phyloP scores from a whole-genome alignment of 2,888 invertebrate species.

The Capitulum mitella region DNA sequence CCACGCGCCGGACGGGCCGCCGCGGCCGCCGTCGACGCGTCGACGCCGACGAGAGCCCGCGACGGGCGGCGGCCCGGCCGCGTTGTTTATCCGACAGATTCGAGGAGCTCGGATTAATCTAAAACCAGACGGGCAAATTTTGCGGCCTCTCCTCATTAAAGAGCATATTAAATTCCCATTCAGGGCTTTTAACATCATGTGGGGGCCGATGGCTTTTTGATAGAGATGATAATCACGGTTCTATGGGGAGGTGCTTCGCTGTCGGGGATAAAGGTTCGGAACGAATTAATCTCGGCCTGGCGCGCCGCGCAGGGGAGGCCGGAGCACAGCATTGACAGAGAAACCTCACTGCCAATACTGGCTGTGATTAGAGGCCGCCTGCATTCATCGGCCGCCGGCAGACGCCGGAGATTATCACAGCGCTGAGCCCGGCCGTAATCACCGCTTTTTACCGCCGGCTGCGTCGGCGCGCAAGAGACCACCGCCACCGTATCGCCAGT shows the following conservation, averaged over 20 bases:
- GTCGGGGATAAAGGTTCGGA: conserved; percentile 15
- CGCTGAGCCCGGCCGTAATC: not conserved
- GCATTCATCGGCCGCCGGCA: not conserved
- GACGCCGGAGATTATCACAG: not conserved
- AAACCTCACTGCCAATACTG: not conserved
- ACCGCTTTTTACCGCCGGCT: no score
- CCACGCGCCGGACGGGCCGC: not conserved
- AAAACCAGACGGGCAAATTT: not conserved
- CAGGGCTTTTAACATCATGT: conserved; percentile 21
- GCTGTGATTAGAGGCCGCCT: not conserved
- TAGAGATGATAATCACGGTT: conserved; percentile 12
- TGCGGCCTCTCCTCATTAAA: conserved; percentile 17
- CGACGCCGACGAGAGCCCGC: not conserved
- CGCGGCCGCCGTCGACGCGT: not conserved
- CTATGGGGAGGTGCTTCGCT: not conserved
- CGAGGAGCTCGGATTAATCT: not conserved
- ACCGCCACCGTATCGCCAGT: no score
- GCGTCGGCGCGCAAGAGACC: no score
- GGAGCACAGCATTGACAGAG: not conserved
- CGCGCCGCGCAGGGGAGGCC: not conserved
- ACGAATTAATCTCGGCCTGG: not conserved
- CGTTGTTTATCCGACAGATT: conserved; percentile 16
- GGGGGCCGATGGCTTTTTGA: conserved; percentile 23
- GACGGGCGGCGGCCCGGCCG: not conserved
- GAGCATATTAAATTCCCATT: conserved; percentile 15